Percentiles rank a stretch among this genome's conserved stretches.
phyloP scores from a whole-genome alignment of 2,113 vertebrate genomes.

The Hydrolagus affinis region DNA sequence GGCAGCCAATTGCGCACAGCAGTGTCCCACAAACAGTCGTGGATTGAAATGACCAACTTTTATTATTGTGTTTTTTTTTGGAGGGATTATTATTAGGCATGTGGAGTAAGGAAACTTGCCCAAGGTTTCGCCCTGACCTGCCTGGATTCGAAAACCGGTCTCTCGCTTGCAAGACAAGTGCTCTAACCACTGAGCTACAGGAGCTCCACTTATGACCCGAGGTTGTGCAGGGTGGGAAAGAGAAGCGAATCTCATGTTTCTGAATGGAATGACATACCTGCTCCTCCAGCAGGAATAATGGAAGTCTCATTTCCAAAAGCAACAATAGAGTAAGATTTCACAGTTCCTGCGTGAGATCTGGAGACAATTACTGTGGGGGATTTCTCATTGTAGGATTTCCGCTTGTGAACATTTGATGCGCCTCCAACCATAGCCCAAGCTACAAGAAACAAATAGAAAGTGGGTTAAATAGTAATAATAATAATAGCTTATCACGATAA shows the following conservation, averaged over 20 bases:
- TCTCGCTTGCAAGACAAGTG: too few relatives aligned
- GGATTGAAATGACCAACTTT: too few relatives aligned
- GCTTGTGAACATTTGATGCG: conserved; percentile 67
- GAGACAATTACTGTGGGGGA: conserved; percentile 80
- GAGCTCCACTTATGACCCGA: too few relatives aligned
- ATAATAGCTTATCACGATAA: too few relatives aligned
- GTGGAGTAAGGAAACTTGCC: too few relatives aligned
- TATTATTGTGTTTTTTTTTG: too few relatives aligned
- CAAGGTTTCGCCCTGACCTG: too few relatives aligned
- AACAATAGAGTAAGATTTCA: conserved; percentile 61
- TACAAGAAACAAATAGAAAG: conserved; percentile 46
- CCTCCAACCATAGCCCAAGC: conserved; percentile 85
- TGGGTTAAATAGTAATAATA: neutral
- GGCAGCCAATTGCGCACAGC: too few relatives aligned
- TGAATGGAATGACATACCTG: conserved; percentile 60
- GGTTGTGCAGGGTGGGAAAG: neutral
- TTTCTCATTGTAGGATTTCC: conserved; percentile 65
- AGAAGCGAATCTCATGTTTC: neutral
- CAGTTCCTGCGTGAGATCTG: conserved; percentile 80
- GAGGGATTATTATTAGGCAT: too few relatives aligned
- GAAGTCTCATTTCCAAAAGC: conserved; percentile 80
- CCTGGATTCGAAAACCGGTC: too few relatives aligned
- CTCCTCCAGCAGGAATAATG: conserved; percentile 78
- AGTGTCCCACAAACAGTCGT: too few relatives aligned
- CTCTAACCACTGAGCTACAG: too few relatives aligned